Evolutionary conservation across 2,113 vertebrate species (phyloP).

Genomic region (Pterocles orientalis): DNA sequence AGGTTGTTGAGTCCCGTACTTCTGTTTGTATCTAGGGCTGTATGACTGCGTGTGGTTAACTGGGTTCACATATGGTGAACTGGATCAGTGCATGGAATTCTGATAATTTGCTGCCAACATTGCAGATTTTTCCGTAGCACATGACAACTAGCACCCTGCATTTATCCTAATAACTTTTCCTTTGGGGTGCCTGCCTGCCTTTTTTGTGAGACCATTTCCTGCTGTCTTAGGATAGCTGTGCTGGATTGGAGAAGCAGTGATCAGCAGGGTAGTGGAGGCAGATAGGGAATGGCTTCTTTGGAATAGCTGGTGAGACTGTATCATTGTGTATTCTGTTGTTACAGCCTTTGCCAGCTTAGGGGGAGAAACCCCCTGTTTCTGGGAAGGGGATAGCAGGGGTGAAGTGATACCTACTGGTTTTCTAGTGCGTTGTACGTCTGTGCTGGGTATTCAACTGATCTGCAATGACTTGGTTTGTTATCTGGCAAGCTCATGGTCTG

Average conservation of each 20-base stretch:
- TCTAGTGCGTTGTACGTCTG: neutral
- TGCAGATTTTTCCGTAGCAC: neutral
- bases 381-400: neutral
- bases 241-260: neutral
- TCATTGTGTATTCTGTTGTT: neutral
- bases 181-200: neutral
- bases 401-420: neutral
- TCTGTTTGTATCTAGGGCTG: neutral
- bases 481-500: rapidly evolving
- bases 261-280: neutral
- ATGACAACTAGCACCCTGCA: rapidly evolving
- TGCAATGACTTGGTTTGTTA: neutral
- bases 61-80: neutral
- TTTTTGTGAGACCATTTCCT: rapidly evolving
- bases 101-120: neutral
- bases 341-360: neutral
- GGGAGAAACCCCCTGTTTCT: neutral
- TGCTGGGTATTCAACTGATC: neutral
- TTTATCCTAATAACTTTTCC: neutral
- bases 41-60: neutral
- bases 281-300: neutral
- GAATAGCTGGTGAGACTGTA: neutral
- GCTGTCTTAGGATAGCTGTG: neutral
- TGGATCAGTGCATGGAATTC: neutral
- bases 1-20: neutral